These are phyloP conservation scores for Meandrina meandrites DNA, from an alignment of 92 coral and sea anemone species.

Conservation along the genomic window DNA sequence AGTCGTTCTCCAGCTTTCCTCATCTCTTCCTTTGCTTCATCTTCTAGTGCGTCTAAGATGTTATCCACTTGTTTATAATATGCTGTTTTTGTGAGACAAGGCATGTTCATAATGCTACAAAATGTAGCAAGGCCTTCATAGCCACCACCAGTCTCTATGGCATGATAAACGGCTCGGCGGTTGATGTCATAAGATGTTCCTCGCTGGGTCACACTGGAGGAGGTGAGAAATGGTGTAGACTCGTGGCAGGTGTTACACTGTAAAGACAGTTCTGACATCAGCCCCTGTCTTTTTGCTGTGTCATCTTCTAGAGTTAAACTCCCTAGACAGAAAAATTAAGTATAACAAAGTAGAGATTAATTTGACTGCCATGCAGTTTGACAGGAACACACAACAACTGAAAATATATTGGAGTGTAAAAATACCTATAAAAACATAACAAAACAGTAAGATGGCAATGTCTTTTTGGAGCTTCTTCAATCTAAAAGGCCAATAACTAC, in stretches of 20 bases:
- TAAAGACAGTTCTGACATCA: conserved; percentile 44
- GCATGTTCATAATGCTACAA: conserved; percentile 59
- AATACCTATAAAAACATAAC: conserved; percentile 8
- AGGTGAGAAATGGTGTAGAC: conserved; percentile 27
- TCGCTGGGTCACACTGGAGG: conserved; percentile 38
- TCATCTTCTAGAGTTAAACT: conserved; percentile 39
- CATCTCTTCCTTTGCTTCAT: conserved; percentile 60
- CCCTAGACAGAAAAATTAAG: conserved; percentile 23
- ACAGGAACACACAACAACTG: conserved; percentile 33
- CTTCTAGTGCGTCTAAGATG: conserved; percentile 29
- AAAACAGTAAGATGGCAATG: too few relatives aligned
- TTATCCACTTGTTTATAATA: conserved; percentile 41
- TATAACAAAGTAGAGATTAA: neutral
- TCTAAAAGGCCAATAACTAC: conserved; percentile 10
- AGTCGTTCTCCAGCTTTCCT: conserved; percentile 34
- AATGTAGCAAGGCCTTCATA: conserved; percentile 53
- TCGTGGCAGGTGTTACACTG: conserved; percentile 48
- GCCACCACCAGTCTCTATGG: conserved; percentile 50
- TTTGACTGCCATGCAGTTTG: conserved; percentile 12
- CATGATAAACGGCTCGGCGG: conserved; percentile 48
- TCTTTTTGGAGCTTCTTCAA: conserved; percentile 13
- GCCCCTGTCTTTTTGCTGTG: conserved; percentile 41
- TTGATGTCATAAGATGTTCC: conserved; percentile 53
- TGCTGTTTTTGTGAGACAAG: conserved; percentile 46
- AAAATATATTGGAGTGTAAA: conserved; percentile 4